A percentile compares a stretch with the other conserved stretches of the same genome.
These are phyloP conservation scores for Stichodactyla mertensii DNA, from an alignment of 64 coral and sea anemone species.

Conservation along the genomic window DNA sequence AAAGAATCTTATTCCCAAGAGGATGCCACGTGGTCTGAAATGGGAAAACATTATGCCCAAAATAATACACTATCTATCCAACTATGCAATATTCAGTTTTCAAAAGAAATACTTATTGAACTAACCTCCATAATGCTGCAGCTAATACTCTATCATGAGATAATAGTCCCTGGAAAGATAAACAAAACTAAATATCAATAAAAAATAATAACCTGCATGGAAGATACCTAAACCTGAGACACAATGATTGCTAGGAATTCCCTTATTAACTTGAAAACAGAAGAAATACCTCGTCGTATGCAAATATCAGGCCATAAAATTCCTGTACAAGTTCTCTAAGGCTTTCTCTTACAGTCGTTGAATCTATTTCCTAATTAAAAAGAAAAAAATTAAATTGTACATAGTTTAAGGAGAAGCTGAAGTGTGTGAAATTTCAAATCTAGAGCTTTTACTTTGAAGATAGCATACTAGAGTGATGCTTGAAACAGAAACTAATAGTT, in stretches of 20 bases:
- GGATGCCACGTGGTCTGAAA: no score
- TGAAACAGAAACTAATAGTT: no score
- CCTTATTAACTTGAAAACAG: neutral
- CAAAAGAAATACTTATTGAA: neutral
- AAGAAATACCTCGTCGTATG: slow-evolving; percentile 76
- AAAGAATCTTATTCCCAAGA: no score
- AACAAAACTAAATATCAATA: neutral
- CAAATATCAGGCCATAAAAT: slow-evolving; percentile 93
- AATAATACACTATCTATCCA: no score
- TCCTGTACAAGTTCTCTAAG: slow-evolving; percentile 67
- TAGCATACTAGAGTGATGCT: no score
- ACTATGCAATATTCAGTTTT: no score
- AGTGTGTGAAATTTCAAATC: no score
- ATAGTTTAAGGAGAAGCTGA: neutral
- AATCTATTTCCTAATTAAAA: slow-evolving; percentile 65
- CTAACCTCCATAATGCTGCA: slow-evolving; percentile 87
- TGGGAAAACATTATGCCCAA: no score
- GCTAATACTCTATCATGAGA: slow-evolving; percentile 90
- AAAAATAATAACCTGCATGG: no score
- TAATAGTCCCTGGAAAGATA: slow-evolving; percentile 59
- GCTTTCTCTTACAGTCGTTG: slow-evolving; percentile 55
- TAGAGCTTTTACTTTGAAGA: no score
- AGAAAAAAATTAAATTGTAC: neutral
- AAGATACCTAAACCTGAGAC: no score
- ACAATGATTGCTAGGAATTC: neutral